Percentiles rank a stretch among this genome's conserved stretches.
Conservation (phyloP, 64 coral and sea anemone genomes). For the Montipora sp. region DNA sequence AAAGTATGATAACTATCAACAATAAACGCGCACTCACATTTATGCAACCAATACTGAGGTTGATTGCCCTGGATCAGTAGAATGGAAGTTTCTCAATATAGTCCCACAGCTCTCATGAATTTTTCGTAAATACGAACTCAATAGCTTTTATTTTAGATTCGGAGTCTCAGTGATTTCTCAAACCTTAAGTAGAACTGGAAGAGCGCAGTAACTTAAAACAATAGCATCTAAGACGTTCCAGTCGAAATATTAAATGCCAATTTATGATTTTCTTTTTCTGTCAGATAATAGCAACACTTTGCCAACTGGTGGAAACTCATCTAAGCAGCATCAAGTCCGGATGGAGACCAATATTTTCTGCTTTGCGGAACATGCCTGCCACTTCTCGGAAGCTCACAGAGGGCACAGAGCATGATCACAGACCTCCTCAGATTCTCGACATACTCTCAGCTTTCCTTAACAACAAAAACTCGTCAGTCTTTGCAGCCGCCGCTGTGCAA, state of each 20-base stretch:
- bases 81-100: too few relatives aligned
- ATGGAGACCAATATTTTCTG: constrained; percentile 86
- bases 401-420: constrained; percentile 62
- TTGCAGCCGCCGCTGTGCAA: constrained; percentile 81
- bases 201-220: too few relatives aligned
- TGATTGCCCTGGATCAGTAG: too few relatives aligned
- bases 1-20: too few relatives aligned
- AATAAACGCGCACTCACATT: too few relatives aligned
- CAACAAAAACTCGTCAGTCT: constrained; percentile 94
- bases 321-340: constrained; percentile 90
- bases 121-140: too few relatives aligned
- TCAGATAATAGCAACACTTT: constrained; percentile 75
- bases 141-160: too few relatives aligned
- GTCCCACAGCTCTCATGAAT: too few relatives aligned
- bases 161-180: too few relatives aligned
- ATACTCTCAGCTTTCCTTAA: constrained; percentile 85
- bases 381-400: constrained; percentile 49
- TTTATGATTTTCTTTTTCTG: constrained; percentile 6
- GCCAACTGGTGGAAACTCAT: constrained; percentile 80
- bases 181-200: too few relatives aligned
- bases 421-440: constrained; percentile 68
- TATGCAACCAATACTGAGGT: too few relatives aligned
- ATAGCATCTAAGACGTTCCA: too few relatives aligned
- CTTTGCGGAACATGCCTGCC: constrained; percentile 70
- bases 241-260: background rate